phyloP scores from a whole-genome alignment of 2,113 vertebrate genomes.

The Atrichornis clamosus region DNA sequence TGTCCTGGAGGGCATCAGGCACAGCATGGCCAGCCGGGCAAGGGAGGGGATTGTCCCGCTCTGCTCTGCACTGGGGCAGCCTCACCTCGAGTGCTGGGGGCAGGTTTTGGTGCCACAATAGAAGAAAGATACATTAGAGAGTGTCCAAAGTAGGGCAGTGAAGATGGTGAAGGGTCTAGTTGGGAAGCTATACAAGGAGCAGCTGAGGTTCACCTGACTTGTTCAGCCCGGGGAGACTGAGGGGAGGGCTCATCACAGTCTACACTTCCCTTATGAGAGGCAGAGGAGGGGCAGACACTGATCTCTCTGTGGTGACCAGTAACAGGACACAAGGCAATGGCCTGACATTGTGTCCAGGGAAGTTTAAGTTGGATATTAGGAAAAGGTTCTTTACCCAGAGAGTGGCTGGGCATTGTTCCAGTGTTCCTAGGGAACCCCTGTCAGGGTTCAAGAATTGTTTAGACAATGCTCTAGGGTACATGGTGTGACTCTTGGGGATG shows the following conservation, averaged over 20 bases:
- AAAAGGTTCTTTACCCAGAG: neutral
- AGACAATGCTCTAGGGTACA: neutral
- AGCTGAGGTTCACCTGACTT: neutral
- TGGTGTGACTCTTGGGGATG: neutral
- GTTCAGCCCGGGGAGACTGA: neutral
- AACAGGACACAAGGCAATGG: neutral
- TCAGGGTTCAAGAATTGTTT: neutral
- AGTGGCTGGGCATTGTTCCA: neutral
- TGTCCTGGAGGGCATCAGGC: neutral
- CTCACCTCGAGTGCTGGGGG: neutral
- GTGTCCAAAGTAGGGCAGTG: too few relatives aligned
- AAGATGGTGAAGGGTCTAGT: neutral
- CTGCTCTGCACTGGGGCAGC: neutral
- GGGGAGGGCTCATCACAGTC: neutral
- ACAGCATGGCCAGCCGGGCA: accelerated
- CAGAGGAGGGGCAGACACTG: neutral
- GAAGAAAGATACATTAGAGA: neutral
- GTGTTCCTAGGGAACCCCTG: neutral
- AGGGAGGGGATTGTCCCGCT: neutral
- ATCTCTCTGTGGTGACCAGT: neutral
- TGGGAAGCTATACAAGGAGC: neutral
- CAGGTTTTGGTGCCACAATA: accelerated
- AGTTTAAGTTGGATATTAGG: neutral
- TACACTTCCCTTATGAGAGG: neutral
- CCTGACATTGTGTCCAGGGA: neutral